A percentile compares a stretch with the other conserved stretches of the same genome.
These are phyloP conservation scores for Neolamprologus sp. DNA, from an alignment of 2,113 vertebrate genomes.

Conservation along the genomic window DNA sequence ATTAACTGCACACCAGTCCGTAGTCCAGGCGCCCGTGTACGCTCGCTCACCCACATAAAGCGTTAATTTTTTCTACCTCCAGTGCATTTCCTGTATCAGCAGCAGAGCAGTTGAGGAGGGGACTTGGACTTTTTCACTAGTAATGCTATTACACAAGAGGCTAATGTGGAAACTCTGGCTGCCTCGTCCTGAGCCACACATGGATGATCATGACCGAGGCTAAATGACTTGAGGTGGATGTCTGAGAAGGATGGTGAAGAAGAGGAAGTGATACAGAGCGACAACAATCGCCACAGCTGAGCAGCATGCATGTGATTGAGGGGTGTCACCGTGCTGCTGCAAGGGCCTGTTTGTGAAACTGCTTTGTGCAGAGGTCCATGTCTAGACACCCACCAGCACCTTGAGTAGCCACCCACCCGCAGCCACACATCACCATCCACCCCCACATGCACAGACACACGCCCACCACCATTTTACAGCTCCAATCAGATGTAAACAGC, in stretches of 20 bases:
- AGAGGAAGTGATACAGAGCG: conserved; percentile 46
- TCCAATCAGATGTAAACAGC: conserved; percentile 12
- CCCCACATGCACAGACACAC: neutral
- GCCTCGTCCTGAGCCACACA: neutral
- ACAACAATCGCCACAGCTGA: neutral
- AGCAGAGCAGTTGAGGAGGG: neutral
- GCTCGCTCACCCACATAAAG: neutral
- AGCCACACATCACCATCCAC: neutral
- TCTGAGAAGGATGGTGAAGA: neutral
- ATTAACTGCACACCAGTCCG: neutral
- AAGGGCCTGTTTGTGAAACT: conserved; percentile 2
- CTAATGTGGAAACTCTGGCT: neutral
- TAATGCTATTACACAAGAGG: neutral
- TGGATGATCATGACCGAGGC: neutral
- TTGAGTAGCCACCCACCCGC: neutral
- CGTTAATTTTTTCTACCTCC: neutral
- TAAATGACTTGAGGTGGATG: neutral
- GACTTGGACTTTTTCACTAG: neutral
- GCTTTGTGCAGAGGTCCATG: conserved; percentile 30
- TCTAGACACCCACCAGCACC: conserved; percentile 24
- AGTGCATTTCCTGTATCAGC: conserved; percentile 31
- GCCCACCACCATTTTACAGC: conserved; percentile 15
- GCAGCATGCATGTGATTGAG: neutral
- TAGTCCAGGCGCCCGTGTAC: neutral
- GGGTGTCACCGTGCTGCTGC: neutral